Evolutionary conservation across 2,797 vertebrate genomes (phyloP).

Genomic region (Danionella dracula): DNA sequence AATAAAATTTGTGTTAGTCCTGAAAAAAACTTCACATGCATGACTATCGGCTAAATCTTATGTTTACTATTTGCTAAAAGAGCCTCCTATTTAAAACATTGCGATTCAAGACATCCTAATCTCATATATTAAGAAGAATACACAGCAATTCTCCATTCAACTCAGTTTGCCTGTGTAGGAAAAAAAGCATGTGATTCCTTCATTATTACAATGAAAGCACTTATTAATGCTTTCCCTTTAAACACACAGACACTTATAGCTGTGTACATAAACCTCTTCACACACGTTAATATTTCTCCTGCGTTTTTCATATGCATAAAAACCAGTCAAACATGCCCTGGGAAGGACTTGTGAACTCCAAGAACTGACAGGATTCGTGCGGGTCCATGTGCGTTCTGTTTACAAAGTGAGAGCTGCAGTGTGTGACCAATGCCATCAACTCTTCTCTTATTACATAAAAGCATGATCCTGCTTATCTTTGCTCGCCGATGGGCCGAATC

Average conservation of each 20-base stretch:
- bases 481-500: not conserved
- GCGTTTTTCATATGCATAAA: not conserved
- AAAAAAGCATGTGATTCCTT: slow-evolving; percentile 4
- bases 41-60: not conserved
- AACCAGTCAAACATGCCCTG: not conserved
- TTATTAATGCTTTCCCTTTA: not conserved
- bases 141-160: not conserved
- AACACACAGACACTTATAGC: not conserved
- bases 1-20: no score
- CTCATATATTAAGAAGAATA: not conserved
- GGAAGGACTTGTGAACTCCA: not conserved
- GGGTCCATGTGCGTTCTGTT: not conserved
- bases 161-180: not conserved
- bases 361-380: not conserved
- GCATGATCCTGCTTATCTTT: slow-evolving; percentile 22
- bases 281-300: slow-evolving; percentile 23
- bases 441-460: slow-evolving; percentile 29
- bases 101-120: not conserved
- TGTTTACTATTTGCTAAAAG: not conserved
- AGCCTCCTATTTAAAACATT: not conserved
- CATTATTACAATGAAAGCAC: slow-evolving; percentile 22
- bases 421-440: not conserved
- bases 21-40: not conserved
- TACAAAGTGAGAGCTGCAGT: not conserved
- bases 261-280: not conserved